A percentile compares a stretch with the other conserved stretches of the same genome.
Evolutionary conservation across 2,888 invertebrate species (phyloP).

Genomic region (Drosophila maculinotata): DNA sequence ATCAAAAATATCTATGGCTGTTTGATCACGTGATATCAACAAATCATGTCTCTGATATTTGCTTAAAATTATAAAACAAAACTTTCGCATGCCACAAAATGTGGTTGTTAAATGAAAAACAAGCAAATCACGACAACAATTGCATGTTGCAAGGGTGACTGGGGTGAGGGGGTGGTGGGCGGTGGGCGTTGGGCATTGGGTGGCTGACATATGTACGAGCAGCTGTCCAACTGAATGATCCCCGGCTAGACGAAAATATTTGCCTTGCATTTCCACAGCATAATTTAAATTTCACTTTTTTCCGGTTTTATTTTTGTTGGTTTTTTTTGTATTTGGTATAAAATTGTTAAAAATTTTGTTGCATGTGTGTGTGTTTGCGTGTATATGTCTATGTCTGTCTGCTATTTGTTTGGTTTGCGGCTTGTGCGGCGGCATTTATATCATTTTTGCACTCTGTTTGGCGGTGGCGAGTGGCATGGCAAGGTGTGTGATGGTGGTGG

Average conservation of each 20-base stretch:
- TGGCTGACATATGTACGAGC: constrained; percentile 28
- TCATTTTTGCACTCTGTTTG: constrained; percentile 59
- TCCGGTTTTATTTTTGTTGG: constrained; percentile 15
- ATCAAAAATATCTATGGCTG: constrained; percentile 2
- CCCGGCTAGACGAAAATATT: constrained; percentile 76
- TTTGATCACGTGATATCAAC: constrained; percentile 14
- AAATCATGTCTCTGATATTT: constrained; percentile 51
- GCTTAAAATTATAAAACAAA: constrained; percentile 74
- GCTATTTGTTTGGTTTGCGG: constrained; percentile 73
- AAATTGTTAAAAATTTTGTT: constrained; percentile 62
- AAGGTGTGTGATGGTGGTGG: not conserved
- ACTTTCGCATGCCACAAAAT: constrained; percentile 63
- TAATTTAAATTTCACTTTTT: constrained; percentile 61
- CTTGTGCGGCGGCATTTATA: constrained; percentile 76
- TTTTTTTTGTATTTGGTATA: constrained; percentile 14
- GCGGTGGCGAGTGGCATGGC: constrained; percentile 14
- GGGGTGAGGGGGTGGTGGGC: not conserved
- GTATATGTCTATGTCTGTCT: constrained; percentile 53
- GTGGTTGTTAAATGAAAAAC: constrained; percentile 72
- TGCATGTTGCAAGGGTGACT: constrained; percentile 11
- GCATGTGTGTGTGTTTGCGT: constrained; percentile 31
- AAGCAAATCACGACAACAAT: constrained; percentile 69
- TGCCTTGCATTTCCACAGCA: constrained; percentile 69
- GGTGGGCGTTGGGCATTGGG: too few relatives aligned
- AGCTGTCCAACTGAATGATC: constrained; percentile 51